Base-by-base conservation (phyloP, 2,888 invertebrate genomes). In the Diaprepes abbreviatus region DNA sequence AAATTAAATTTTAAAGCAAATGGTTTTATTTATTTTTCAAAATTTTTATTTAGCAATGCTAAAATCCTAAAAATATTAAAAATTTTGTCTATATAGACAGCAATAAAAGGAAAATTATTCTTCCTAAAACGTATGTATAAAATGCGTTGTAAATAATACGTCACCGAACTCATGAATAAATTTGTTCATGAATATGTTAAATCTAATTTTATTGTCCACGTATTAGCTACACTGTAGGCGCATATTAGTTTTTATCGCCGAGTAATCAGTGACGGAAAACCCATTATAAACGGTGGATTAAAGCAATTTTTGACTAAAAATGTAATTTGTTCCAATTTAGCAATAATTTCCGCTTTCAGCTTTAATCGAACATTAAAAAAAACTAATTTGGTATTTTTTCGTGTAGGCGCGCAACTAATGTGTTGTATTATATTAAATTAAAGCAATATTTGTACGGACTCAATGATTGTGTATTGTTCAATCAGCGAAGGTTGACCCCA, bases 301-400 rank as follows among this genome's bases (percentile, higher is more conserved):
- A 68, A 67, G 71, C 67, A 67, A 68, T 71, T 71, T 71, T 71
- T 68, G 68, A 64, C 64, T 67, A 64, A 71, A 67, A 71, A 67
- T 38, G 64, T 71, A 71, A 71, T 71, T 71, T 71, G 71, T 71
- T 71, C 71, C 71, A 71, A 71, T 71, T 71, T 71, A 55, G 62
- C 67, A 65, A 71, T 71, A 59, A 68, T 71, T 71, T 71, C 71
- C 71, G 71, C 64, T 71, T 58, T 59, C 63, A 33, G 67, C 59
- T 59, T 35, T 59, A 58, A 58, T 71, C 67, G 64, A 64, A 62
- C 54, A 14, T 33, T 16, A 9, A 60, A 68, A 63, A 62, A 68
- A 63, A 28, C 16, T 63, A 62, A 63, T 63, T 57, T 63, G 57
- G 33, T 50, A 9, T 55, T 68, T 67, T 63, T 68, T 55, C 33